Percentiles rank a stretch among this genome's conserved stretches.
phyloP scores from a whole-genome alignment of 2,797 vertebrate species.

The Onychomys torridus region DNA sequence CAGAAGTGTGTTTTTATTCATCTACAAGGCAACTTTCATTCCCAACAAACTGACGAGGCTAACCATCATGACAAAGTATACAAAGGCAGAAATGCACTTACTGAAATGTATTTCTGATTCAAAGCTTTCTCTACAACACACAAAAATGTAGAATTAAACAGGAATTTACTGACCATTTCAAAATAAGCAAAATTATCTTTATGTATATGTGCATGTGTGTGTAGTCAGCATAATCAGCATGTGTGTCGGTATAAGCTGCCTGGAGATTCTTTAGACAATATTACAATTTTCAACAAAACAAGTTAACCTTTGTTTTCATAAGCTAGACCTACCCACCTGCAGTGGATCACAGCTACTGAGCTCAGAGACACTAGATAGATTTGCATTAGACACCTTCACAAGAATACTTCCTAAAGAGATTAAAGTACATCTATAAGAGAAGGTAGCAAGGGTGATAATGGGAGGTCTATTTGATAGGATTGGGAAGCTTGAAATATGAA shows the following conservation, averaged over 20 bases:
- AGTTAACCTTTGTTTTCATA: neutral
- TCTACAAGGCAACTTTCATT: neutral
- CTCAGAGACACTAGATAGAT: neutral
- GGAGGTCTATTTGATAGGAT: neutral
- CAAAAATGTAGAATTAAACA: neutral
- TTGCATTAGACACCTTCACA: neutral
- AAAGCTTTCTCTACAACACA: neutral
- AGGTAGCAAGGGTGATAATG: neutral
- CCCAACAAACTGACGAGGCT: neutral
- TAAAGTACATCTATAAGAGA: neutral
- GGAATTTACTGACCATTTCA: neutral
- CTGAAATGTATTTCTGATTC: neutral
- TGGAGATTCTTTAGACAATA: neutral
- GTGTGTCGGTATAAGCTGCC: neutral
- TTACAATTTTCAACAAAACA: neutral
- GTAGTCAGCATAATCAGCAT: neutral
- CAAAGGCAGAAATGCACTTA: neutral
- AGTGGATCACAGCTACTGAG: neutral
- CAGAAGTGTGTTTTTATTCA: neutral
- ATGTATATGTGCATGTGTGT: neutral
- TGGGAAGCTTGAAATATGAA: neutral
- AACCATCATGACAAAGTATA: neutral
- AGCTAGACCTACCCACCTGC: too few species aligned
- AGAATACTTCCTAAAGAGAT: neutral
- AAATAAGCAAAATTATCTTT: neutral